Evolutionary conservation across 2,113 vertebrate species (phyloP).

Genomic region (Ardeotis arabs): DNA sequence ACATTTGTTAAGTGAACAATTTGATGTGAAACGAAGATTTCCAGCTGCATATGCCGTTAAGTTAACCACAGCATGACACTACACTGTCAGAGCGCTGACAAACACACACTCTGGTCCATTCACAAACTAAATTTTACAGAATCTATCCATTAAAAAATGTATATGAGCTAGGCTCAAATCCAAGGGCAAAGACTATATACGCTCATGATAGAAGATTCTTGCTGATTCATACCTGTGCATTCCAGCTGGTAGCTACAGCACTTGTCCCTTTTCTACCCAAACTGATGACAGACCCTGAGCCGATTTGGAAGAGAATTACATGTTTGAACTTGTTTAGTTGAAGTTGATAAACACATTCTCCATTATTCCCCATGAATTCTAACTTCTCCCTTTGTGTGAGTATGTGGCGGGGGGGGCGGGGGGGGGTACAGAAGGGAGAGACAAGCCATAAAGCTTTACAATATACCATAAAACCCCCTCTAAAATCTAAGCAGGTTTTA

Average conservation of each 20-base stretch:
- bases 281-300: conserved; percentile 7
- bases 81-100: not conserved
- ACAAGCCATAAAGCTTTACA: conserved; percentile 57
- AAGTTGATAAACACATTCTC: conserved; percentile 41
- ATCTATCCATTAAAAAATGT: not conserved
- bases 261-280: not conserved
- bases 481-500: conserved; percentile 25
- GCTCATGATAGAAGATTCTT: not conserved
- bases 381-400: not conserved
- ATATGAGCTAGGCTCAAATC: not conserved
- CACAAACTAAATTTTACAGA: conserved; percentile 27
- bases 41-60: not conserved
- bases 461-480: conserved; percentile 39
- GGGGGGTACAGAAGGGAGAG: not conserved
- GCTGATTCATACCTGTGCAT: not conserved
- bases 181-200: not conserved
- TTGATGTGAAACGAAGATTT: not conserved
- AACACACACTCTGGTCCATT: not conserved
- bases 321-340: not conserved
- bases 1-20: not conserved
- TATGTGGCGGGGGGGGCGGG: too few species aligned
- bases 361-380: not conserved
- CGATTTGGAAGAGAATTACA: not conserved
- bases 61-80: not conserved
- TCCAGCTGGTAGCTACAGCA: conserved; percentile 3